Base-by-base conservation (phyloP, 2,888 invertebrate genomes). In the Synergus itoensis region DNA sequence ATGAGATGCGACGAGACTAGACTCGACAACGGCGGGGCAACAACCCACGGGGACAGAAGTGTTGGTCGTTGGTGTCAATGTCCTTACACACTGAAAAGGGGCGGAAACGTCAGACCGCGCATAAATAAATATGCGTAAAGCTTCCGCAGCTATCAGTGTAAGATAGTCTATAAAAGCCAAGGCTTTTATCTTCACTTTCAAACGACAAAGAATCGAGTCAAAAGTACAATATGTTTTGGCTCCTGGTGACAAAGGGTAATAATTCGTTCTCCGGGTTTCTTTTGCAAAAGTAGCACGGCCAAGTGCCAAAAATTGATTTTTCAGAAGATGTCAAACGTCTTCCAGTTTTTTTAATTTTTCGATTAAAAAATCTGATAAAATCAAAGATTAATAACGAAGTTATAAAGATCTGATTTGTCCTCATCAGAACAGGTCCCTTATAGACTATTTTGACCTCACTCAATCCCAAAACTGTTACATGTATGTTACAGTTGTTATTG, bases 81-180 rank as follows among this genome's bases (percentile, higher is more conserved):
- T 84, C 87, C 89, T 87, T 87, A 82, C 80, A 82, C 76, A 84
- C 86, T 87, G 84, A 73, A 36, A 89, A 86, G 86, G 86, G 86
- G 87, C 88, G 88, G 88, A 88, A 89, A 87, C 85, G 83, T 82
- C 84, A 84, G 84, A 84, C 83, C 82, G 83, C 82, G 84, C 87
- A 88, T 89, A 89, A 89, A 89, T 89, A 89, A 88, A 85, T 87
- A 84, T 87, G 85, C 84, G 86, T 84, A 84, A 85, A 83, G 81
- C 84, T 85, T 84, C 82, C 80, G 82, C 65, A 65, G 18, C 14
- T 60, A 60, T 60, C 60, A 60, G 4, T 60, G 21, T 21, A 4
- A 21, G 11, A 60, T 60, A 60, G 18, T 60, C 60, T 28, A 60
- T 60, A 60, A 53, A 53, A 53, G 53, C n/a, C 5, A 36, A 7